phyloP scores from a whole-genome alignment of 2,797 vertebrate species.

The Sphaeramia orbicularis region DNA sequence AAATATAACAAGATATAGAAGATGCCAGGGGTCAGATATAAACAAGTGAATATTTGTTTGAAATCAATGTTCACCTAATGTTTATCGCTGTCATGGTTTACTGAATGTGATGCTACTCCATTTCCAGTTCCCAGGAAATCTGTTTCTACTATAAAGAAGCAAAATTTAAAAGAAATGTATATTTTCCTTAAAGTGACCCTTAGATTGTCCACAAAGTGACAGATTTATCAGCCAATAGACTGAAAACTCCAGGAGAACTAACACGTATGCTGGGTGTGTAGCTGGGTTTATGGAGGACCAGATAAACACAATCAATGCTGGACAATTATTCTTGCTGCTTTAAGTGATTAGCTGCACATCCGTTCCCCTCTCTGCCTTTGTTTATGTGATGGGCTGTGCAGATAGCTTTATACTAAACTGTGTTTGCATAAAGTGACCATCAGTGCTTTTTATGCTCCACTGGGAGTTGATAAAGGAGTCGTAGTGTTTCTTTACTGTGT shows the following conservation, averaged over 20 bases:
- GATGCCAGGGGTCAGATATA: too few species aligned
- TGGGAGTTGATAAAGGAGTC: slow-evolving; percentile 43
- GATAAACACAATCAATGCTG: slow-evolving; percentile 79
- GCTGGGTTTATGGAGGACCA: slow-evolving; percentile 56
- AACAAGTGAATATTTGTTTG: too few species aligned
- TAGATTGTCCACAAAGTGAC: slow-evolving; percentile 26
- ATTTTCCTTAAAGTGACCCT: slow-evolving; percentile 35
- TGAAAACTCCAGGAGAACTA: slow-evolving; percentile 27
- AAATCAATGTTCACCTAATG: too few species aligned
- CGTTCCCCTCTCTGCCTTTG: slow-evolving; percentile 43
- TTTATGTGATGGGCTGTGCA: slow-evolving; percentile 47
- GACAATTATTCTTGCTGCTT: slow-evolving; percentile 70
- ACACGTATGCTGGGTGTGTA: slow-evolving; percentile 37
- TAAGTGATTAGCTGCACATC: slow-evolving; percentile 67
- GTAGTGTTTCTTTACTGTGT: slow-evolving; percentile 8
- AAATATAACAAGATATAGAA: too few species aligned
- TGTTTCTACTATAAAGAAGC: neutral
- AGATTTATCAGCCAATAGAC: slow-evolving; percentile 59
- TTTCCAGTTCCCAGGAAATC: neutral
- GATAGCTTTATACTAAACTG: slow-evolving; percentile 54
- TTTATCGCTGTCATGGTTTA: too few species aligned
- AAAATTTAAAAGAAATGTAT: slow-evolving; percentile 33
- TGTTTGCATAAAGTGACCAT: slow-evolving; percentile 57
- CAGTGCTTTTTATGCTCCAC: slow-evolving; percentile 18
- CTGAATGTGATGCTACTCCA: neutral